Evolutionary conservation across 2,797 vertebrate genomes (phyloP), one percentile per base, ranked within the genome.

Genomic region (Stomatorhinus walkeri): DNA sequence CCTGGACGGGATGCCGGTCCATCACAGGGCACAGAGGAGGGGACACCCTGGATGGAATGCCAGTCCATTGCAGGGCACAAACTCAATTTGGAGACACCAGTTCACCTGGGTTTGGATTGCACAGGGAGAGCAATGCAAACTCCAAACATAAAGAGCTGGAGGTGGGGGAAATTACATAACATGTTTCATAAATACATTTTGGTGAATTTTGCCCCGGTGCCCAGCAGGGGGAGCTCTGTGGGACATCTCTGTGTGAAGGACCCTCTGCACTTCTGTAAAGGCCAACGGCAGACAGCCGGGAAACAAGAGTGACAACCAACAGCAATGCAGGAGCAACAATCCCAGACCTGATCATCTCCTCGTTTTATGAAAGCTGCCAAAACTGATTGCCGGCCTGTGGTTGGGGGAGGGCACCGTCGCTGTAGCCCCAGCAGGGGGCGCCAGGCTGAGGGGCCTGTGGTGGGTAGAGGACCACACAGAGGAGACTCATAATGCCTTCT

Each of bases 391-490:
- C 4, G 48, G 59, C 64, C 56, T 49, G 81, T 28, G 43, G 6
- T 72, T 88, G 4, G 24, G 52, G 72, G 4, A 48, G 52, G 43
- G 43, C 84, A 24, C n/a, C 40, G 40, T 46, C 56, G 4, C 43
- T n/a, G 81, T 1, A 0, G 46, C 16, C 51, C 43, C 54, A 64
- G 54, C 36, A 61, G 86, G 54, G 40, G 54, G 86, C 10, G 86
- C 16, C 6, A 10, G 88, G 46, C 79, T 8, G 36, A 64, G 28
- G 64, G 84, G 12, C n/a, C 91, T 93, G 81, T 90, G 91, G 92
- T 87, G 89, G 87, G 87, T 90, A 90, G 91, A 89, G 93, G 94
- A 95, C 94, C 95, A 95, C 94, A 95, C 94, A 94, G 91, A 89
- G 89, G 91, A 94, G 88, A 85, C 88, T 92, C 92, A 92, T 93